Conservation (phyloP, 2,113 vertebrate genomes). For the Cichladusa arquata region DNA sequence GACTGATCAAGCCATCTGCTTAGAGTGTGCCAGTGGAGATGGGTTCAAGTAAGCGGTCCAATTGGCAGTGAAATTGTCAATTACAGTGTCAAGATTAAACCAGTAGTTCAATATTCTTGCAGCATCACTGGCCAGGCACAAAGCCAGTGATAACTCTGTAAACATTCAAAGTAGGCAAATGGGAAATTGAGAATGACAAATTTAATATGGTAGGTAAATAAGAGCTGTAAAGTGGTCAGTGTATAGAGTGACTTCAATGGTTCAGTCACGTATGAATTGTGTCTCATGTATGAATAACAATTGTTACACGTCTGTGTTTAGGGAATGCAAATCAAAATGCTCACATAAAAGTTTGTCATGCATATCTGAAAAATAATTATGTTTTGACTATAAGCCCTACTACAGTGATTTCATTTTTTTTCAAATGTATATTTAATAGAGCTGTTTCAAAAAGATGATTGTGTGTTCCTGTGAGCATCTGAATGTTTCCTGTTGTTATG, state of each 20-base stretch:
- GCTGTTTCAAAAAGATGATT: background rate
- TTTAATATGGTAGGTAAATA: background rate
- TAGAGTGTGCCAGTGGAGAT: background rate
- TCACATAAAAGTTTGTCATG: background rate
- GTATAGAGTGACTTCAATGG: background rate
- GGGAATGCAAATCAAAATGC: background rate
- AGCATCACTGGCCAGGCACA: background rate
- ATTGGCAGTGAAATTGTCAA: background rate
- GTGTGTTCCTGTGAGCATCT: background rate
- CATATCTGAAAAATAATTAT: background rate
- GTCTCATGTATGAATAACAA: background rate
- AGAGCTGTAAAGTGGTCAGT: background rate
- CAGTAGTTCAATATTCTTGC: background rate
- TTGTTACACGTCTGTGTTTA: background rate
- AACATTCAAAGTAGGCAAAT: background rate
- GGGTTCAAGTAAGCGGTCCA: background rate
- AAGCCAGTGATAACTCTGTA: background rate
- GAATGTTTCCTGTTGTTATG: background rate
- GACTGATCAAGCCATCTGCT: background rate
- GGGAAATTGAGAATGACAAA: background rate
- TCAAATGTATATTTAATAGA: background rate
- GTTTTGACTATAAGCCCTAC: background rate
- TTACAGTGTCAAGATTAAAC: background rate
- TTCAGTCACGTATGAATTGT: background rate
- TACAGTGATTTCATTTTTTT: background rate